Conservation (phyloP, 2,113 vertebrate species). For the Oriolus oriolus region DNA sequence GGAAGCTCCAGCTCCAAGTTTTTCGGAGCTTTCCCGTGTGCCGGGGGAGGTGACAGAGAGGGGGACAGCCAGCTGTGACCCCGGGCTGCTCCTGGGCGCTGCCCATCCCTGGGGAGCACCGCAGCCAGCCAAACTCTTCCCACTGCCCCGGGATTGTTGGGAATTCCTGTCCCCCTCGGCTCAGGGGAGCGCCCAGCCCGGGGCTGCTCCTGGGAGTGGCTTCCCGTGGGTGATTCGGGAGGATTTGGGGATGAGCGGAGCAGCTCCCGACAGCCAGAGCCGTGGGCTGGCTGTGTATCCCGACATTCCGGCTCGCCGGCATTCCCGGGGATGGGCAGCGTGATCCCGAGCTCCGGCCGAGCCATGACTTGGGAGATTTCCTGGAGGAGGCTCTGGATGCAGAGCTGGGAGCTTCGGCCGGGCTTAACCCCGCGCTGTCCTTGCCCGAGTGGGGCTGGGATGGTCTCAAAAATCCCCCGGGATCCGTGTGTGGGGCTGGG, state of each 20-base stretch:
- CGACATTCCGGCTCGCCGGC: not conserved
- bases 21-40: accelerated
- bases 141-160: no score
- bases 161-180: not conserved
- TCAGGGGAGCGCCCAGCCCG: not conserved
- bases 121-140: not conserved
- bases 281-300: accelerated
- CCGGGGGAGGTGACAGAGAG: not conserved
- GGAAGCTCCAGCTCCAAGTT: accelerated
- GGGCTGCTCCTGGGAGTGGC: accelerated
- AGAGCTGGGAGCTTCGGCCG: not conserved
- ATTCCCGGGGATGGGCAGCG: not conserved
- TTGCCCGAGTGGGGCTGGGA: not conserved
- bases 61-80: not conserved
- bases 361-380: not conserved
- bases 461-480: not conserved
- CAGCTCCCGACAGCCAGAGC: not conserved
- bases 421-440: not conserved
- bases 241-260: not conserved
- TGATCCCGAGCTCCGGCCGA: accelerated
- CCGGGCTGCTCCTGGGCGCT: not conserved
- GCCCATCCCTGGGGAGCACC: not conserved
- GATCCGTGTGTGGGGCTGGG: no score
- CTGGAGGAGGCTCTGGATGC: not conserved
- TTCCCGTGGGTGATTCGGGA: accelerated